Evolutionary conservation across 2,888 invertebrate species (phyloP).

Genomic region (Glyphotaelius pellucidus): DNA sequence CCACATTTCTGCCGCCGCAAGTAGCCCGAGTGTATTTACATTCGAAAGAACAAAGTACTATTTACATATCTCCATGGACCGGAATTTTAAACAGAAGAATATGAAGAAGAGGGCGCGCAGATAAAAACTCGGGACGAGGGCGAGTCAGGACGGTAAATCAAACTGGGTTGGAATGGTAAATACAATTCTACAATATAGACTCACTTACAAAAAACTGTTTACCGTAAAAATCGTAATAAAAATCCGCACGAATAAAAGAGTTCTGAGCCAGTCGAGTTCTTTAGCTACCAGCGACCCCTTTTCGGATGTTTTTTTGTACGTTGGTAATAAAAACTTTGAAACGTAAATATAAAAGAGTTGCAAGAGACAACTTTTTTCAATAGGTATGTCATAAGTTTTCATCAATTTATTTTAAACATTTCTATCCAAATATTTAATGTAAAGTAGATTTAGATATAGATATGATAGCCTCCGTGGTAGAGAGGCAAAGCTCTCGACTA

Average conservation of each 20-base stretch:
- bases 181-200: not conserved
- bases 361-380: not conserved
- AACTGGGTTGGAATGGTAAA: not conserved
- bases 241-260: not conserved
- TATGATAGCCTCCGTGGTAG: too few species aligned
- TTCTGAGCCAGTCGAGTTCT: not conserved
- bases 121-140: constrained; percentile 16
- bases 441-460: too few species aligned
- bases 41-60: constrained; percentile 9
- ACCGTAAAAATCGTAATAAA: not conserved
- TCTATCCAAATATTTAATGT: too few species aligned
- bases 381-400: not conserved
- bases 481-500: too few species aligned
- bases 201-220: not conserved
- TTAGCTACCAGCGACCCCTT: not conserved
- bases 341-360: not conserved
- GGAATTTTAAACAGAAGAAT: constrained; percentile 20
- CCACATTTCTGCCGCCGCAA: constrained; percentile 78
- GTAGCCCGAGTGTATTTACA: constrained; percentile 11
- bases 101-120: not conserved
- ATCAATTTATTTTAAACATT: not conserved
- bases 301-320: not conserved
- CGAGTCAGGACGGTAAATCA: constrained; percentile 2
- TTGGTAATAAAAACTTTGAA: not conserved
- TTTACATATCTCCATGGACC: constrained; percentile 18